phyloP scores from a whole-genome alignment of 1,140 invertebrate species.

The Stegodyphus dumicola region DNA sequence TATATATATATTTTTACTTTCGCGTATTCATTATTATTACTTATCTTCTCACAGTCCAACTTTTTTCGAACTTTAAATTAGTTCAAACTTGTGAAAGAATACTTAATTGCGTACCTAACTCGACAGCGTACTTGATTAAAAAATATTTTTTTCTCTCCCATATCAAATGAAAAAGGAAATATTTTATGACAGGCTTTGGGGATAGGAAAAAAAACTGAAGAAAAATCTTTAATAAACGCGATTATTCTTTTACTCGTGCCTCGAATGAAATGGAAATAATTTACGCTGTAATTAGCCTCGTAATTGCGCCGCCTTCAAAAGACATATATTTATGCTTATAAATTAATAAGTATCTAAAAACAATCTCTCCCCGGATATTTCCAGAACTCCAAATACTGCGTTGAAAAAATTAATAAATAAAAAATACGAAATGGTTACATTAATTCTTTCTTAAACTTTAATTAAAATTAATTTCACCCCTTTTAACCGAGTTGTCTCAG shows the following conservation, averaged over 20 bases:
- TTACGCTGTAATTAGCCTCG: conserved; percentile 14
- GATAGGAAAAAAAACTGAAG: background rate
- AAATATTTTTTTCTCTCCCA: background rate
- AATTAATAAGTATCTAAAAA: conserved; percentile 28
- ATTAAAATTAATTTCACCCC: conserved; percentile 5
- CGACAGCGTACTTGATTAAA: conserved; percentile 21
- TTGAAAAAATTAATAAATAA: background rate
- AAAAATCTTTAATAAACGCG: background rate
- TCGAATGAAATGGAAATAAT: background rate
- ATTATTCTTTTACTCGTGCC: background rate
- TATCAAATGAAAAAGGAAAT: background rate
- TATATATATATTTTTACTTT: background rate
- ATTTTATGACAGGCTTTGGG: background rate
- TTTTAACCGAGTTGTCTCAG: too few species aligned
- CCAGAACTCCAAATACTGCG: background rate
- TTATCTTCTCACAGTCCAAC: background rate
- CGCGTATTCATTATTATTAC: conserved; percentile 4
- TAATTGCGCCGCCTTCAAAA: conserved; percentile 8
- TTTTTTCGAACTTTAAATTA: conserved; percentile 16
- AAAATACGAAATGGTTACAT: background rate
- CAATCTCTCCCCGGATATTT: background rate
- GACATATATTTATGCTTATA: conserved; percentile 15
- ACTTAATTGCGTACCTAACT: conserved; percentile 3
- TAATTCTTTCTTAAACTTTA: conserved; percentile 2
- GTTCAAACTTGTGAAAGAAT: conserved; percentile 8